phyloP scores from a whole-genome alignment of 2,888 invertebrate genomes.

The Automeris io region DNA sequence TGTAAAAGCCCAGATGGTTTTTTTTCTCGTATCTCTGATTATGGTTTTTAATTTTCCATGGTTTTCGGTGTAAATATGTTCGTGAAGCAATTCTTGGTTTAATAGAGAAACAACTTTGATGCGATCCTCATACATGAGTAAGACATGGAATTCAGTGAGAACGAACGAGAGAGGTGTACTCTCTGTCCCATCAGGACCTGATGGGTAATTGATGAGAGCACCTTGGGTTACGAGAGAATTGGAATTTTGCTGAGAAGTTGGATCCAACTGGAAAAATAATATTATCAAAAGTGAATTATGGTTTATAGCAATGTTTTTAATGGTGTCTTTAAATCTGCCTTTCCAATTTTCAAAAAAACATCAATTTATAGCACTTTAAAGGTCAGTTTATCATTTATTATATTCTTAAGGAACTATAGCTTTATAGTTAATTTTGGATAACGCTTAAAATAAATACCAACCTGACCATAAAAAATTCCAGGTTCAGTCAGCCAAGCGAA shows the following conservation, averaged over 20 bases:
- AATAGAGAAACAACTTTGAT: conserved; percentile 90
- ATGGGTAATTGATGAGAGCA: conserved; percentile 57
- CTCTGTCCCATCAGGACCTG: conserved; percentile 50
- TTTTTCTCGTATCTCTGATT: conserved; percentile 86
- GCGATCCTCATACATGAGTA: conserved; percentile 89
- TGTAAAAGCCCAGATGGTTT: conserved; percentile 91
- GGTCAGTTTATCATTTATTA: too few species aligned
- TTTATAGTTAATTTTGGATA: too few species aligned
- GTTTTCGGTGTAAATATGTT: conserved; percentile 88
- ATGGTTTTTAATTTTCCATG: conserved; percentile 89
- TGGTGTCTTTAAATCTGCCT: too few species aligned
- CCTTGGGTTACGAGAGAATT: conserved; percentile 66
- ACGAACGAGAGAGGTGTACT: conserved; percentile 84
- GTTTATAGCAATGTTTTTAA: too few species aligned
- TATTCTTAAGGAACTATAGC: too few species aligned
- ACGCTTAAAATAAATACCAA: conserved; percentile 34
- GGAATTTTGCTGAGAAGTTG: conserved; percentile 65
- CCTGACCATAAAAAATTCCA: conserved; percentile 88
- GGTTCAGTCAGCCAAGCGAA: conserved; percentile 94
- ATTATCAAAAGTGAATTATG: too few species aligned
- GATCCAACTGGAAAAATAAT: conserved; percentile 63
- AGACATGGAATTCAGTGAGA: conserved; percentile 92
- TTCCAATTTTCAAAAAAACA: too few species aligned
- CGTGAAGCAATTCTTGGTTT: conserved; percentile 90
- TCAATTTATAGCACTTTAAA: too few species aligned